These are phyloP conservation scores for Euphydryas editha DNA, from an alignment of 2,888 invertebrate species.

Conservation along the genomic window DNA sequence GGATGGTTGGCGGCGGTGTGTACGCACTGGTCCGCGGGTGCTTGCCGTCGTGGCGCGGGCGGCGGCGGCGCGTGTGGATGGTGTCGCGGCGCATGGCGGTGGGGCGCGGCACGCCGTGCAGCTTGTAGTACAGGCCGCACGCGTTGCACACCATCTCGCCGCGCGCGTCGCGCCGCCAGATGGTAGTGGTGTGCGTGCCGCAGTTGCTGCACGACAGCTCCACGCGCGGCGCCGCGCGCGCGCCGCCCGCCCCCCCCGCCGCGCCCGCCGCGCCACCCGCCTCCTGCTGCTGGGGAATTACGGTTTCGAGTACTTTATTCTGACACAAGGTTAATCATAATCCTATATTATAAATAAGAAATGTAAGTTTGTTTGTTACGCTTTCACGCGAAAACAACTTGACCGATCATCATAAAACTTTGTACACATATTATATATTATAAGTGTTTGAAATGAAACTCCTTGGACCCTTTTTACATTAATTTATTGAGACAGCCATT, in stretches of 20 bases:
- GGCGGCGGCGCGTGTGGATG: constrained; percentile 95
- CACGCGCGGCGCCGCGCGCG: constrained; percentile 79
- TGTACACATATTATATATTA: no score
- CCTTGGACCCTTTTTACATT: no score
- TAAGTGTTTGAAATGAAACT: no score
- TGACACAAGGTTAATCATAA: no score
- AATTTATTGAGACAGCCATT: no score
- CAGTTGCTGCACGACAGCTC: constrained; percentile 98
- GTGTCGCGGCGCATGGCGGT: constrained; percentile 98
- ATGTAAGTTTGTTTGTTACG: no score
- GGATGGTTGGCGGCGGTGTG: no score
- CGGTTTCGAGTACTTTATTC: neutral
- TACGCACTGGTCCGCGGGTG: constrained; percentile 79
- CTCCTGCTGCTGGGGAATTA: constrained; percentile 25
- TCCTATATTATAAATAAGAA: no score
- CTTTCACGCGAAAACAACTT: no score
- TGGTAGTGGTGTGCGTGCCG: constrained; percentile 97
- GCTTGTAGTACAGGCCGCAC: constrained; percentile 98
- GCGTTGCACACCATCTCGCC: constrained; percentile 99
- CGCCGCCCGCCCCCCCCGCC: constrained; percentile 41
- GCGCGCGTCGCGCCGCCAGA: constrained; percentile 97
- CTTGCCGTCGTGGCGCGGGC: constrained; percentile 89
- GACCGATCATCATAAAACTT: no score
- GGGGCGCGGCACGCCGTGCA: constrained; percentile 97
- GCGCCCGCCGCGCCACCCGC: constrained; percentile 39